Conservation (phyloP, 2,113 vertebrate genomes). For the Gasterosteus nipponicus region DNA sequence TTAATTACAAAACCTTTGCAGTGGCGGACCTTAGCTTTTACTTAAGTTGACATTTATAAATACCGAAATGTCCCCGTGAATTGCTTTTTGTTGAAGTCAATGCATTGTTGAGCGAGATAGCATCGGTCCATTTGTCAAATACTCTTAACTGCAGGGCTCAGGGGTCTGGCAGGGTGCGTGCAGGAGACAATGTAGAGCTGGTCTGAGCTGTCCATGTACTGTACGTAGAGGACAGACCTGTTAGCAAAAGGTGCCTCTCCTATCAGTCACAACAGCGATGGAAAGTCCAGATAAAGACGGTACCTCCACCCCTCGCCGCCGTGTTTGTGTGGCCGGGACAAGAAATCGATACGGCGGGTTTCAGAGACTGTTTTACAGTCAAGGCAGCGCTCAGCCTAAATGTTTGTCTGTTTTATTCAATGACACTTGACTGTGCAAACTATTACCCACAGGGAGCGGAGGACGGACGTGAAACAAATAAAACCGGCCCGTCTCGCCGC, state of each 20-base stretch:
- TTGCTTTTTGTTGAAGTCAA: constrained; percentile 76
- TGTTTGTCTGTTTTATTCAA: constrained; percentile 85
- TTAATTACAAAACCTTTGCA: constrained; percentile 81
- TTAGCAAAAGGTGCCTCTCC: constrained; percentile 63
- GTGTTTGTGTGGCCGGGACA: constrained; percentile 80
- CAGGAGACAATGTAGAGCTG: constrained; percentile 64
- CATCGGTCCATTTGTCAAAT: constrained; percentile 80
- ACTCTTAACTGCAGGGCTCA: constrained; percentile 60
- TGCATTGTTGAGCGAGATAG: constrained; percentile 73
- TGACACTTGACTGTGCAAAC: constrained; percentile 80
- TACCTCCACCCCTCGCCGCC: constrained; percentile 67
- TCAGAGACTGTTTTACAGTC: constrained; percentile 82
- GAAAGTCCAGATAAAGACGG: constrained; percentile 79
- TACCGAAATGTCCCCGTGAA: constrained; percentile 76
- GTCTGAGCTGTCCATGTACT: constrained; percentile 49
- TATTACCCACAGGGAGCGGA: constrained; percentile 74
- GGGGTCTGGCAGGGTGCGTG: constrained; percentile 49
- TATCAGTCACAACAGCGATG: constrained; percentile 78
- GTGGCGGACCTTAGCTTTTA: constrained; percentile 71
- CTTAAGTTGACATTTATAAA: constrained; percentile 83
- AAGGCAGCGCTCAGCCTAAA: constrained; percentile 77
- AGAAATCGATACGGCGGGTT: constrained; percentile 81
- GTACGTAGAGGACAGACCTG: constrained; percentile 65
- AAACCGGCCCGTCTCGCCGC: constrained; percentile 64
- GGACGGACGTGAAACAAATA: constrained; percentile 82